Percentiles rank a stretch among this genome's conserved stretches.
Conservation (phyloP, 2,888 invertebrate genomes). For the Strigamia transsilvanica region DNA sequence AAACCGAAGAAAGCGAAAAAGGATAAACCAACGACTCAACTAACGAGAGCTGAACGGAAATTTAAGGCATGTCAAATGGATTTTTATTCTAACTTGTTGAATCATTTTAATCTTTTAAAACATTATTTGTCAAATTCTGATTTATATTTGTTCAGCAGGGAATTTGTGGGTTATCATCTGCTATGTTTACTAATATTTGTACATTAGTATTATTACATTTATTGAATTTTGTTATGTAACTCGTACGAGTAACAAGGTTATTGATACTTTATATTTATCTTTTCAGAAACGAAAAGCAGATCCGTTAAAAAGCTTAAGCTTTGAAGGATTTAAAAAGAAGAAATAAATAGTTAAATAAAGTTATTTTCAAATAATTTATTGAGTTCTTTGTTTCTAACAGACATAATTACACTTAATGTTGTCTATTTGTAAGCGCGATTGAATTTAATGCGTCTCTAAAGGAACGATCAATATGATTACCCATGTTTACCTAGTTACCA, state of each 20-base stretch:
- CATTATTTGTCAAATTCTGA: too few relatives aligned
- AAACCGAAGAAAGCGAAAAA: slow-evolving; percentile 52
- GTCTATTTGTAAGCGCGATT: not conserved
- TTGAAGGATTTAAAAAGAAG: slow-evolving; percentile 69
- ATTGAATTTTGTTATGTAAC: too few relatives aligned
- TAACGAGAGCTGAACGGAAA: slow-evolving; percentile 59
- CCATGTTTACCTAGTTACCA: slow-evolving; percentile 41
- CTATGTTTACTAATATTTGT: too few relatives aligned
- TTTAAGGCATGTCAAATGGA: slow-evolving; percentile 20
- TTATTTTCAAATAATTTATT: not conserved
- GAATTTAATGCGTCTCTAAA: not conserved
- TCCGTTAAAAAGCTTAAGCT: slow-evolving; percentile 74
- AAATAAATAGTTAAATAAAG: slow-evolving; percentile 56
- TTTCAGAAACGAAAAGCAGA: slow-evolving; percentile 73
- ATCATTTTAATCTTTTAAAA: too few relatives aligned
- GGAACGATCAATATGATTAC: slow-evolving; percentile 31
- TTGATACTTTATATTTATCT: slow-evolving; percentile 57
- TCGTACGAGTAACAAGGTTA: not conserved
- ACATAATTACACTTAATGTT: not conserved
- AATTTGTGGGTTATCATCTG: too few relatives aligned
- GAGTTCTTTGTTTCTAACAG: not conserved
- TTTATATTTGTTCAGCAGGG: too few relatives aligned
- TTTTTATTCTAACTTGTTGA: too few relatives aligned
- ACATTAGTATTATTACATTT: too few relatives aligned
- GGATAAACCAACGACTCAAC: slow-evolving; percentile 24